Percentiles rank a stretch among this genome's conserved stretches.
These are phyloP conservation scores for Heliothis subflexa DNA, from an alignment of 1,140 invertebrate genomes.

Conservation along the genomic window DNA sequence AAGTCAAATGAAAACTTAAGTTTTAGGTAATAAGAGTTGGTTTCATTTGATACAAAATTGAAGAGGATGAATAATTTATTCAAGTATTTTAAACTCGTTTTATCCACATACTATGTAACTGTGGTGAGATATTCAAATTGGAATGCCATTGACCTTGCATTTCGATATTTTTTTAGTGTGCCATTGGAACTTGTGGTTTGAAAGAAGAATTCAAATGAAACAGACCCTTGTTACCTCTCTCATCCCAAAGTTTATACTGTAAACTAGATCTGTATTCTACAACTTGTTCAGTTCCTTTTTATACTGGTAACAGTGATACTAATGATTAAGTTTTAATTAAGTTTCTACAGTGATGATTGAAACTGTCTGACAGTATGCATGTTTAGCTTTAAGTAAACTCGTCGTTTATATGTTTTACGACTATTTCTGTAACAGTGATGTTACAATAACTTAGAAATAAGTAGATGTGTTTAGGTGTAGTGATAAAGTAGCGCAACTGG, in stretches of 20 bases:
- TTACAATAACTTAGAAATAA: slow-evolving; percentile 29
- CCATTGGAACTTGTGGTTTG: too few species aligned
- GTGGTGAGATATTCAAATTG: too few species aligned
- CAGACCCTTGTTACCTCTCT: background rate
- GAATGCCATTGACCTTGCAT: too few species aligned
- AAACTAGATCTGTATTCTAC: slow-evolving; percentile 49
- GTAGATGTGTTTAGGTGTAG: slow-evolving; percentile 2
- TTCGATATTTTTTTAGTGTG: too few species aligned
- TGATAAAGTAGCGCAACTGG: slow-evolving; percentile 3
- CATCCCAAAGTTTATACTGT: slow-evolving; percentile 32
- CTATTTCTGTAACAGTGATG: slow-evolving; percentile 26
- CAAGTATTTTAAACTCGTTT: too few species aligned
- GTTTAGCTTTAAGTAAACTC: slow-evolving; percentile 43
- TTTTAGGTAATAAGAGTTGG: background rate
- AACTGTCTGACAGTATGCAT: slow-evolving; percentile 45
- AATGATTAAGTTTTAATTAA: slow-evolving; percentile 73
- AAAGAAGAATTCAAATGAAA: background rate
- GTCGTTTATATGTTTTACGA: slow-evolving; percentile 35
- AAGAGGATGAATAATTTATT: too few species aligned
- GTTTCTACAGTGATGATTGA: slow-evolving; percentile 38
- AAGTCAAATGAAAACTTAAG: slow-evolving; percentile 23
- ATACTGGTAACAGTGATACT: slow-evolving; percentile 80
- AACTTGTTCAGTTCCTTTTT: slow-evolving; percentile 74
- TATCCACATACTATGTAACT: too few species aligned
- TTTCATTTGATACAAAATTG: background rate